Conservation (phyloP, 2,797 vertebrate species). For the Microcaecilia unicolor region DNA sequence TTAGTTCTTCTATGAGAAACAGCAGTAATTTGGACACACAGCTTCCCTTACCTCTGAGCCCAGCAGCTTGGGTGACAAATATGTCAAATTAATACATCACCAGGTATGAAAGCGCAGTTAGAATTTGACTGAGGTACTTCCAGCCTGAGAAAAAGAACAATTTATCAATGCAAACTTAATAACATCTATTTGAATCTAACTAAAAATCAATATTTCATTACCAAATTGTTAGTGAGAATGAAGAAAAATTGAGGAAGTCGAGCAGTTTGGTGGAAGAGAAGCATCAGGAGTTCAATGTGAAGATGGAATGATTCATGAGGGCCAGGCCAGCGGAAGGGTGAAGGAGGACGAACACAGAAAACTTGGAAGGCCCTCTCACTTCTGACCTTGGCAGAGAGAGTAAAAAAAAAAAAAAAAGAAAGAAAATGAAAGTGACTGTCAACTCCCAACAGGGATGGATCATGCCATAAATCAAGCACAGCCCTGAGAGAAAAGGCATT, state of each 20-base stretch:
- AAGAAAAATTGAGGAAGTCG: slow-evolving; percentile 98
- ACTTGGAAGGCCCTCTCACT: slow-evolving; percentile 68
- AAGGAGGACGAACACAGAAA: slow-evolving; percentile 64
- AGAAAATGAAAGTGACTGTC: slow-evolving; percentile 88
- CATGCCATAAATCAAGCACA: slow-evolving; percentile 74
- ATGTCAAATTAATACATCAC: slow-evolving; percentile 74
- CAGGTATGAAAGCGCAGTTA: slow-evolving; percentile 66
- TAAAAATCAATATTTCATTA: slow-evolving; percentile 99
- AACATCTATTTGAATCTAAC: slow-evolving; percentile 99
- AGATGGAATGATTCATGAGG: slow-evolving; percentile 98
- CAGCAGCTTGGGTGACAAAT: slow-evolving; percentile 55
- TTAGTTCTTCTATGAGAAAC: slow-evolving; percentile 36
- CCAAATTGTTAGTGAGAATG: slow-evolving; percentile 99
- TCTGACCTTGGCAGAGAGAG: slow-evolving; percentile 79
- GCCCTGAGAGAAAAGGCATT: slow-evolving; percentile 28
- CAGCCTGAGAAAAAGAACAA: slow-evolving; percentile 75
- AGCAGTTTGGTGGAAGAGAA: slow-evolving; percentile 78
- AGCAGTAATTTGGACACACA: slow-evolving; percentile 39
- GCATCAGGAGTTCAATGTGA: slow-evolving; percentile 86
- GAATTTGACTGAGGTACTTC: slow-evolving; percentile 80
- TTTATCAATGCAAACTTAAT: slow-evolving; percentile 99
- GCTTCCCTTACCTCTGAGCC: slow-evolving; percentile 34
- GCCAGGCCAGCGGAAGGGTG: slow-evolving; percentile 54
- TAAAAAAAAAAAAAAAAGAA: slow-evolving; percentile 59
- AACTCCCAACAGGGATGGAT: slow-evolving; percentile 73